Evolutionary conservation across 2,888 invertebrate genomes (phyloP).

Genomic region (Andrena fulva): DNA sequence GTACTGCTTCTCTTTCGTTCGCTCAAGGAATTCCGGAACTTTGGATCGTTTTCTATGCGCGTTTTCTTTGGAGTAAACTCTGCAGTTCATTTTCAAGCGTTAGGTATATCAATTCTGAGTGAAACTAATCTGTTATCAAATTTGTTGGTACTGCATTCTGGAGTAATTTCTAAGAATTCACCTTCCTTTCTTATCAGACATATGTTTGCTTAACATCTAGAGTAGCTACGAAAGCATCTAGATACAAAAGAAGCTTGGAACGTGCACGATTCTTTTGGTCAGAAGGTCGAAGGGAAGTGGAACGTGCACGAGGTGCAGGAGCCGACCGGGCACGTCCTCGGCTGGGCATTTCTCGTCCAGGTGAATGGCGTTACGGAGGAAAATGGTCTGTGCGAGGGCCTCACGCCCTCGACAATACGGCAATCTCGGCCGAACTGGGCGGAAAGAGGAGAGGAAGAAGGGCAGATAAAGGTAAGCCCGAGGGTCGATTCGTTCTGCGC

Average conservation of each 20-base stretch:
- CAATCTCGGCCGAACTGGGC: conserved; percentile 57
- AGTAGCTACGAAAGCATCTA: neutral
- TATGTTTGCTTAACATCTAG: neutral
- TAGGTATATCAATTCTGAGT: too few relatives aligned
- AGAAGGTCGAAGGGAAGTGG: neutral
- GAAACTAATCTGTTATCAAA: too few relatives aligned
- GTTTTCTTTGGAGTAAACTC: too few relatives aligned
- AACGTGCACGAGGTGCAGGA: conserved; percentile 12
- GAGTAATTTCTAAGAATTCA: neutral
- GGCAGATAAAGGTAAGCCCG: conserved; percentile 61
- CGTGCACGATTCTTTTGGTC: neutral
- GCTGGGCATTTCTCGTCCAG: conserved; percentile 52
- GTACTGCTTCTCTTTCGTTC: neutral
- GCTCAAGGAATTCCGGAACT: neutral
- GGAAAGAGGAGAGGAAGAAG: conserved; percentile 23
- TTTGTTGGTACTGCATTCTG: neutral
- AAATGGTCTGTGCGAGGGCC: conserved; percentile 72
- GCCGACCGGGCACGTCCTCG: conserved; percentile 15
- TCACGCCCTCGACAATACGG: conserved; percentile 74
- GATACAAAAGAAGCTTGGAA: too few relatives aligned
- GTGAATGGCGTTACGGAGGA: conserved; percentile 72
- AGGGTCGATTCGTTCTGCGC: conserved; percentile 70
- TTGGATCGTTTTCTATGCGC: too few relatives aligned
- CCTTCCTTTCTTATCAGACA: too few relatives aligned
- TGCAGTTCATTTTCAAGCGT: too few relatives aligned